Evolutionary conservation across 30 jellyfish, hydroid and myxozoan species (phyloP).

Genomic region (Catostylus mosaicus): DNA sequence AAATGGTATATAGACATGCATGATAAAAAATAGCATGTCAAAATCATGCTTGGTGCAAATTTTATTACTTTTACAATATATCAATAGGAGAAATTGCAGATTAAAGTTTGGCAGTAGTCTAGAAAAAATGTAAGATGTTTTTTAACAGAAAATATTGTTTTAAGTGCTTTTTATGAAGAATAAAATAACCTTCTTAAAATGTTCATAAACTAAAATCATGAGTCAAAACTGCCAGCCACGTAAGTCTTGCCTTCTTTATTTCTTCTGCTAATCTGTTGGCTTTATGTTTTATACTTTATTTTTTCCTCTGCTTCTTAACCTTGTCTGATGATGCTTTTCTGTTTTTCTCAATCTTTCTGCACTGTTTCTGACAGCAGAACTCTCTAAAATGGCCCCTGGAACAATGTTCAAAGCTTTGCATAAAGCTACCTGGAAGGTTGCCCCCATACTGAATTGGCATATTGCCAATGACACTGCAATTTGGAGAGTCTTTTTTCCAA

Average conservation of each 20-base stretch:
- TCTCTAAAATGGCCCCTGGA: not conserved
- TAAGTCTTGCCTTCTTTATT: not conserved
- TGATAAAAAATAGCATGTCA: no score
- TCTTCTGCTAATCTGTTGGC: not conserved
- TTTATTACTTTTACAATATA: no score
- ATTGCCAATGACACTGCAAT: slow-evolving; percentile 36
- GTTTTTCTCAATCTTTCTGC: not conserved
- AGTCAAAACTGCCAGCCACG: no score
- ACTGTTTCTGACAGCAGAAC: not conserved
- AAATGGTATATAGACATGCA: no score
- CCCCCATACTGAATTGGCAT: slow-evolving; percentile 35
- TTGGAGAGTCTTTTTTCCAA: slow-evolving; percentile 30
- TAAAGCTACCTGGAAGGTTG: not conserved
- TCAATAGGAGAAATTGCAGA: no score
- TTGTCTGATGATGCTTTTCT: not conserved
- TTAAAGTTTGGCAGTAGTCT: no score
- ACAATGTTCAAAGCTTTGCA: slow-evolving; percentile 8
- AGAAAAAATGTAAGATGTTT: no score
- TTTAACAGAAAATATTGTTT: no score
- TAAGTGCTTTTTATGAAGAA: no score
- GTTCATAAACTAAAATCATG: no score
- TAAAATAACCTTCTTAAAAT: no score
- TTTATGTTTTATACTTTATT: not conserved
- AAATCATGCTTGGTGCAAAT: no score
- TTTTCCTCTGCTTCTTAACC: not conserved